Evolutionary conservation across 2,888 invertebrate genomes (phyloP).

Genomic region (Altica lythri): DNA sequence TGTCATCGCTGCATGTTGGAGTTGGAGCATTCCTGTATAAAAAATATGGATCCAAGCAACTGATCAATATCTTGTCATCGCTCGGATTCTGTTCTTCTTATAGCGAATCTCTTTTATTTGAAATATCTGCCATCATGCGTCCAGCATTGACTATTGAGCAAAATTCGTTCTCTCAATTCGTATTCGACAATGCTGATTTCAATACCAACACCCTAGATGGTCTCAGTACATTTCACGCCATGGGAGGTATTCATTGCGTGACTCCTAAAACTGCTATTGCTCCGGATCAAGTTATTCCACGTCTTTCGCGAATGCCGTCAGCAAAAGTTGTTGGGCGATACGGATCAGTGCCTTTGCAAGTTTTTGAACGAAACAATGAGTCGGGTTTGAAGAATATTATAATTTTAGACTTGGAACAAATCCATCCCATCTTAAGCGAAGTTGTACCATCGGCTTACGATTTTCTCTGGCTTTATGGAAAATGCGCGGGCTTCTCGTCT

Average conservation of each 20-base stretch:
- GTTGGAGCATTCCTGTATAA: constrained; percentile 30
- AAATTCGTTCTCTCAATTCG: constrained; percentile 6
- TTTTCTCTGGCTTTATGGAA: too few relatives aligned
- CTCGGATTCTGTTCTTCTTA: constrained; percentile 38
- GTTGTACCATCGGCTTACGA: too few relatives aligned
- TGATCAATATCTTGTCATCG: constrained; percentile 34
- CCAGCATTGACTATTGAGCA: not conserved
- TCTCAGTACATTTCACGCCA: constrained; percentile 4
- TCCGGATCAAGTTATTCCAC: too few relatives aligned
- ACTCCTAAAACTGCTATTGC: too few relatives aligned
- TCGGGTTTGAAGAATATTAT: too few relatives aligned
- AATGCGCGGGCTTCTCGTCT: too few relatives aligned
- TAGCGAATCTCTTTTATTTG: constrained; percentile 34
- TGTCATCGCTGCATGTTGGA: constrained; percentile 29
- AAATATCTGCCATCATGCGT: constrained; percentile 36
- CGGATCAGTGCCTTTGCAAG: too few relatives aligned
- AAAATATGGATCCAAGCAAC: constrained; percentile 34
- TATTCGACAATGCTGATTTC: constrained; percentile 5
- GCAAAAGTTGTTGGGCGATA: too few relatives aligned
- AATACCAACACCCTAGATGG: constrained; percentile 13
- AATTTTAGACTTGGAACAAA: too few relatives aligned
- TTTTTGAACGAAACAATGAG: too few relatives aligned
- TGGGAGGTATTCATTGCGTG: constrained; percentile 10
- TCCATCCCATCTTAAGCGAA: too few relatives aligned
- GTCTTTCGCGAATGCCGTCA: too few relatives aligned